Evolutionary conservation across 2,888 invertebrate species (phyloP), one percentile per base, ranked within the genome.

Genomic region (Acrocyrtus sp.): DNA sequence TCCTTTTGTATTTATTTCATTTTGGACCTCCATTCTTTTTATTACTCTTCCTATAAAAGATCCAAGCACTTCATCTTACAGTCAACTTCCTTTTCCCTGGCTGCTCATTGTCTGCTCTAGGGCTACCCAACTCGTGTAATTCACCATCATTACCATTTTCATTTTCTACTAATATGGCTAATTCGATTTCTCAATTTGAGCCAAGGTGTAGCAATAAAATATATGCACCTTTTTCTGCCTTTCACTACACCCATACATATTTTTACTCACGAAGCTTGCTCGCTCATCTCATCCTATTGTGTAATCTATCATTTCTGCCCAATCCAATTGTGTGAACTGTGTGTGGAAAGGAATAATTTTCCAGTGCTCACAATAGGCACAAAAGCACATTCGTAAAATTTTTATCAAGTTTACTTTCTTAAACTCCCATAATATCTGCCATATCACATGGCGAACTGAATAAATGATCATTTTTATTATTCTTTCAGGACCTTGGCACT

Each of bases 241-340:
- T 34, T 34, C 12, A 34, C n/a, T 34, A 34, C 5, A 34, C 5
- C 12, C 34, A 34, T 34, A 34, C 12, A n/a, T n/a, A n/a, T n/a
- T n/a, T n/a, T 63, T 54, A 54, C 47, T 65, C 65, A 65, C 65
- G 47, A 65, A n/a, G n/a, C n/a, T n/a, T n/a, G 65, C 53, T 47
- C 53, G 47, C 48, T 54, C 45, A 50, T 34, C 50, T 67, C 57
- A 67, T 67, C 66, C 66, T 50, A 58, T 67, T 67, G 57, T 47
- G 66, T 47, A 58, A 57, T 58, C 56, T 67, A 56, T 22, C 58
- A 48, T 65, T 65, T 34, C 34, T 8, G 6, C 12, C 34, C 34
- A 34, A 12, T 34, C 34, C 34, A 34, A n/a, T n/a, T n/a, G n/a
- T n/a, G n/a, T n/a, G n/a, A n/a, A n/a, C n/a, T n/a, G n/a, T n/a